Conservation (phyloP, 2,113 vertebrate genomes). For the Dolichallabes microphthalmus region DNA sequence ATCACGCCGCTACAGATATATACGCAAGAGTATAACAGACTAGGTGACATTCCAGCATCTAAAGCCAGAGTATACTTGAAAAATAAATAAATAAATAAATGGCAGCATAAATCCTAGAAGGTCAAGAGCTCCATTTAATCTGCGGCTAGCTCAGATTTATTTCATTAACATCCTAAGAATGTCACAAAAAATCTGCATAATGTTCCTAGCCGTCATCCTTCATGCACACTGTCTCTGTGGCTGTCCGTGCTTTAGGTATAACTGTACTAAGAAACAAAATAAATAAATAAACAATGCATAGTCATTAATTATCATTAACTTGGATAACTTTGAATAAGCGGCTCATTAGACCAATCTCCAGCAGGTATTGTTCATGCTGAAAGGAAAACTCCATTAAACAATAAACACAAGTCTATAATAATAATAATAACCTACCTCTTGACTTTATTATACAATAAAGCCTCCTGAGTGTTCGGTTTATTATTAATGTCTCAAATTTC, state of each 20-base stretch:
- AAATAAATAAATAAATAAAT: neutral
- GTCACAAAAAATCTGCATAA: neutral
- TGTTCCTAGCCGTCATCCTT: neutral
- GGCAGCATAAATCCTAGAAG: neutral
- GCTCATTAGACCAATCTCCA: conserved; percentile 7
- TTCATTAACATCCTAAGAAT: neutral
- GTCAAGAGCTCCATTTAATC: neutral
- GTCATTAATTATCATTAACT: neutral
- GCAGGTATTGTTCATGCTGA: neutral
- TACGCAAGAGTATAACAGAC: neutral
- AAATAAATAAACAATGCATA: neutral
- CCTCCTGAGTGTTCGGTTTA: neutral
- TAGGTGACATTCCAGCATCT: neutral
- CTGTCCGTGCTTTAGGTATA: neutral
- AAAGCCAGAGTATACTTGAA: neutral
- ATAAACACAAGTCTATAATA: neutral
- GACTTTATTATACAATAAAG: neutral
- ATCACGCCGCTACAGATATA: neutral
- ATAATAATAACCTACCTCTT: neutral
- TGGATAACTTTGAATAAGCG: neutral
- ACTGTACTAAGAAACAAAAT: neutral
- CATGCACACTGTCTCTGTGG: too few relatives aligned
- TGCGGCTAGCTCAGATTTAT: neutral
- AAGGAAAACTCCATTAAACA: neutral
- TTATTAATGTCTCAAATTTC: neutral